These are phyloP conservation scores for Scarus forsteni DNA, from an alignment of 2,797 vertebrate genomes.

Conservation along the genomic window DNA sequence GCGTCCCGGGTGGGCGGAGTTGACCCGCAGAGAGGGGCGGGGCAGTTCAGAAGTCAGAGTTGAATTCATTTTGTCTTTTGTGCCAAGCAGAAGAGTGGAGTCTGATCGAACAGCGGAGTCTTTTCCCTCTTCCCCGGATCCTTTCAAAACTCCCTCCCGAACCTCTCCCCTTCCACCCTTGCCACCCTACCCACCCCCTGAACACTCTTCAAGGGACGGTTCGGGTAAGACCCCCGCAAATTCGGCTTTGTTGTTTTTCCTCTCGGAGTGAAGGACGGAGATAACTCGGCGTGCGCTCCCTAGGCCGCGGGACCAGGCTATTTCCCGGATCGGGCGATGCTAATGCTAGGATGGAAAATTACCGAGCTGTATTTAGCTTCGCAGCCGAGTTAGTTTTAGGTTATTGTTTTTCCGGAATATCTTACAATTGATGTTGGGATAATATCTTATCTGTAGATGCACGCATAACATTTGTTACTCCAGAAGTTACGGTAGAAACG, in stretches of 20 bases:
- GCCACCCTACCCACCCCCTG: constrained; percentile 85
- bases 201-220: constrained; percentile 71
- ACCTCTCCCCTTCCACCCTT: constrained; percentile 87
- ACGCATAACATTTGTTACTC: accelerated
- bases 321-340: constrained; percentile 51
- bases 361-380: constrained; percentile 15
- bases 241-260: constrained; percentile 22
- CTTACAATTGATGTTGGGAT: accelerated
- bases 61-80: constrained; percentile 84
- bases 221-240: constrained; percentile 71
- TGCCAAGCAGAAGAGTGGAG: constrained; percentile 87
- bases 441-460: accelerated
- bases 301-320: constrained; percentile 82
- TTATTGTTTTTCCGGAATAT: accelerated
- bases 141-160: constrained; percentile 88
- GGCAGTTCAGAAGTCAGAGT: constrained; percentile 79
- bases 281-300: constrained; percentile 54
- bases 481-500: not conserved
- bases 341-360: constrained; percentile 63
- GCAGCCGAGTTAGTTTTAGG: not conserved
- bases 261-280: constrained; percentile 66
- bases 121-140: constrained; percentile 90
- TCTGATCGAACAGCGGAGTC: constrained; percentile 81
- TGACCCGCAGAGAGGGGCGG: constrained; percentile 57
- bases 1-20: constrained; percentile 46